Conservation (phyloP, 2,113 vertebrate genomes). For the Sigmodon hispidus region DNA sequence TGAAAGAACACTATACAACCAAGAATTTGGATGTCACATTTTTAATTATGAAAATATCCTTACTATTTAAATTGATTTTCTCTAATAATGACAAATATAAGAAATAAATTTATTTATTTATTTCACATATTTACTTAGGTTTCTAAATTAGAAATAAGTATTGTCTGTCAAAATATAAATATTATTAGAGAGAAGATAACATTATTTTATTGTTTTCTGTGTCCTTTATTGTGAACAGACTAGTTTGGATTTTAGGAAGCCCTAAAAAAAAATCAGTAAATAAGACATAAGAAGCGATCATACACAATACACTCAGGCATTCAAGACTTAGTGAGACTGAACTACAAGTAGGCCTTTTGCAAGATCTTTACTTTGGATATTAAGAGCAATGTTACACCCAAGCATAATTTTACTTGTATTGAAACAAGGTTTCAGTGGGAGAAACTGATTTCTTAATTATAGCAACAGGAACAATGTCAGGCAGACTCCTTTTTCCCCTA, state of each 20-base stretch:
- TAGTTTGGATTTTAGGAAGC: background rate
- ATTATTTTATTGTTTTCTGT: background rate
- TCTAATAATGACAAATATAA: background rate
- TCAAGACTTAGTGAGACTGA: background rate
- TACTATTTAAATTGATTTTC: background rate
- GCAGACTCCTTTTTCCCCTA: slow-evolving; percentile 21
- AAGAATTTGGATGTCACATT: background rate
- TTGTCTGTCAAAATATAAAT: background rate
- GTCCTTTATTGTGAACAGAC: background rate
- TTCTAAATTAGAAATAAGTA: background rate
- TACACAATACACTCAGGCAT: background rate
- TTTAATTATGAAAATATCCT: background rate
- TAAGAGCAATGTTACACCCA: background rate
- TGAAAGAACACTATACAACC: background rate
- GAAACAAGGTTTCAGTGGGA: slow-evolving; percentile 12
- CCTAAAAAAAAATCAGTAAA: background rate
- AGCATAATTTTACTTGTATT: background rate
- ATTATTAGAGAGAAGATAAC: background rate
- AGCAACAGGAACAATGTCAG: slow-evolving; percentile 35
- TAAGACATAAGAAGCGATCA: background rate
- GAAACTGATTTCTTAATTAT: background rate
- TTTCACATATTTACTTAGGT: background rate
- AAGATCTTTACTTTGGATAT: background rate
- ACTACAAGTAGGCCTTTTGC: background rate
- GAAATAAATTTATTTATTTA: background rate